These are phyloP conservation scores for Hypsopygia costalis DNA, from an alignment of 2,888 invertebrate genomes.

Conservation along the genomic window DNA sequence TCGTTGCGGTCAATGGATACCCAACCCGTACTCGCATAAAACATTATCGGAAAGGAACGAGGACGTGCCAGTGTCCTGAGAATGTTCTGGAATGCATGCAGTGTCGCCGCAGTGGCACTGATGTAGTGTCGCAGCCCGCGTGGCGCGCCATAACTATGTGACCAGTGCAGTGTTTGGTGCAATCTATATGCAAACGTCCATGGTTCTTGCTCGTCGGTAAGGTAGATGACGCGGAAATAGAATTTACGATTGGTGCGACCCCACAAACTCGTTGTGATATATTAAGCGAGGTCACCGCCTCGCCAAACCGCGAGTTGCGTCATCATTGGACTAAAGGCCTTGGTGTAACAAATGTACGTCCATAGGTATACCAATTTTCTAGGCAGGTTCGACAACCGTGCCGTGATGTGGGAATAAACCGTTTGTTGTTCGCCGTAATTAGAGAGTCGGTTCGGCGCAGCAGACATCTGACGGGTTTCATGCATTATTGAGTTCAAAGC, in stretches of 20 bases:
- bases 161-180: constrained; percentile 34
- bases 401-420: constrained; percentile 56
- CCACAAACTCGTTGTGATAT: constrained; percentile 39
- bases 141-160: constrained; percentile 43
- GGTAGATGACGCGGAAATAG: constrained; percentile 62
- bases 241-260: constrained; percentile 56
- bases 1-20: constrained; percentile 47
- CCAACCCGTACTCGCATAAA: constrained; percentile 37
- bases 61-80: constrained; percentile 40
- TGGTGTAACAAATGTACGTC: constrained; percentile 46
- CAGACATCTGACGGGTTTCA: constrained; percentile 47
- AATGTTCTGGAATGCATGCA: constrained; percentile 41
- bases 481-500: constrained; percentile 62
- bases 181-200: constrained; percentile 50
- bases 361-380: constrained; percentile 37
- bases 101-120: constrained; percentile 29
- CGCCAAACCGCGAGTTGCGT: constrained; percentile 45
- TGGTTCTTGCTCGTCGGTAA: constrained; percentile 24
- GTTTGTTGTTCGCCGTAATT: constrained; percentile 53
- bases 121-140: constrained; percentile 46
- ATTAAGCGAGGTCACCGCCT: constrained; percentile 59
- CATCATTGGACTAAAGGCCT: constrained; percentile 51
- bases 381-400: constrained; percentile 63
- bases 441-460: constrained; percentile 44
- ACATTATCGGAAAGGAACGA: constrained; percentile 41